Evolutionary conservation across 2,797 vertebrate species (phyloP), one percentile per base, ranked within the genome.

Genomic region (Ispidina picta): DNA sequence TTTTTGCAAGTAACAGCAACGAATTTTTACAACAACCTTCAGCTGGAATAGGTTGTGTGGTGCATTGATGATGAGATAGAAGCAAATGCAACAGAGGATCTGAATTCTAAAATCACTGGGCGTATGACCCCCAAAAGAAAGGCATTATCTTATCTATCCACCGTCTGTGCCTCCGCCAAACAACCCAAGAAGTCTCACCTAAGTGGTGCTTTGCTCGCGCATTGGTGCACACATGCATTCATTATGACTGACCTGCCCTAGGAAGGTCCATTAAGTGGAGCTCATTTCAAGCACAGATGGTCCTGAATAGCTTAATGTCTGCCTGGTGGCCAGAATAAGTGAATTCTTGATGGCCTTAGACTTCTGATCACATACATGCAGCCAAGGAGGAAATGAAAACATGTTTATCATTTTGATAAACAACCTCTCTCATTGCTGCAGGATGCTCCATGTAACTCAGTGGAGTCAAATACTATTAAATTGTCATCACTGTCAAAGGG

Each of bases 341-440:
- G 94, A 97, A 96, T 96, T 97, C 77, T 96, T 86, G 94, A 94
- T 97, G 94, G 96, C 92, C 97, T 97, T 95, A 97, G 97, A 94
- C 96, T 97, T 96, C 94, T 87, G 95, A 96, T 97, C 95, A 95
- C 96, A 97, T 96, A 86, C 93, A 74, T 91, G 95, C 92, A 97
- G 95, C 94, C 96, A 96, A 94, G 89, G 68, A 97, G 87, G 94
- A 97, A 96, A 97, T 95, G 95, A 97, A 97, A 96, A 93, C 96
- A 95, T 98, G 95, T 98, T 98, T 97, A 97, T 98, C 98, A 97
- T 97, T 96, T 97, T 98, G 97, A 98, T 97, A 97, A 97, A 98
- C 95, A 95, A 25, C 87, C 84, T 85, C 86, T 89, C 94, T 97
- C 94, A 93, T 63, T 97, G 97, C 96, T 94, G 95, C 93, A 49